phyloP scores from a whole-genome alignment of 2,888 invertebrate genomes.

The Timema podura region DNA sequence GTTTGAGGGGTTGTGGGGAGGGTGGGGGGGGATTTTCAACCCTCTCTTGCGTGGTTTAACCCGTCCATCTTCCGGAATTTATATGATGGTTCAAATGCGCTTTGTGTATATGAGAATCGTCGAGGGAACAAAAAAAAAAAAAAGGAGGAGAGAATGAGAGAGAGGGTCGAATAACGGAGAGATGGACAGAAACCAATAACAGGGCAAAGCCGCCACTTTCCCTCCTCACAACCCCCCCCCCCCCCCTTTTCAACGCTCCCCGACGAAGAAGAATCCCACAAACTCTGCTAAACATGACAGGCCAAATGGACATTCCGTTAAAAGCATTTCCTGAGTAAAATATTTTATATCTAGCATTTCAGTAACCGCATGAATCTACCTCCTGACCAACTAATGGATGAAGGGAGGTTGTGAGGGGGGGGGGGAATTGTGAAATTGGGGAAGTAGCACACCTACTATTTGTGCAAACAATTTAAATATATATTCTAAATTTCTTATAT shows the following conservation, averaged over 20 bases:
- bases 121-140: constrained; percentile 15
- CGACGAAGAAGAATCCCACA: not conserved
- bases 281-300: constrained; percentile 16
- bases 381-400: not conserved
- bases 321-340: constrained; percentile 13
- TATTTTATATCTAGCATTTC: constrained; percentile 7
- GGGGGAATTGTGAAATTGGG: not conserved
- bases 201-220: constrained; percentile 25
- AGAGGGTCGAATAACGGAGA: constrained; percentile 6
- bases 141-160: constrained; percentile 3
- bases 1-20: not conserved
- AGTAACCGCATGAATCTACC: no score
- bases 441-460: no score
- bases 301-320: constrained; percentile 16
- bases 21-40: constrained; percentile 15
- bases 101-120: constrained; percentile 31
- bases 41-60: constrained; percentile 35
- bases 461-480: no score
- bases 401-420: not conserved
- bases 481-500: no score
- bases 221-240: not conserved
- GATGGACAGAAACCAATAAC: constrained; percentile 28
- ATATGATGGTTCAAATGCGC: constrained; percentile 44
- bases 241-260: not conserved
- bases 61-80: constrained; percentile 46